Evolutionary conservation across 2,888 invertebrate genomes (phyloP).

Genomic region (Pilophorus perplexus): DNA sequence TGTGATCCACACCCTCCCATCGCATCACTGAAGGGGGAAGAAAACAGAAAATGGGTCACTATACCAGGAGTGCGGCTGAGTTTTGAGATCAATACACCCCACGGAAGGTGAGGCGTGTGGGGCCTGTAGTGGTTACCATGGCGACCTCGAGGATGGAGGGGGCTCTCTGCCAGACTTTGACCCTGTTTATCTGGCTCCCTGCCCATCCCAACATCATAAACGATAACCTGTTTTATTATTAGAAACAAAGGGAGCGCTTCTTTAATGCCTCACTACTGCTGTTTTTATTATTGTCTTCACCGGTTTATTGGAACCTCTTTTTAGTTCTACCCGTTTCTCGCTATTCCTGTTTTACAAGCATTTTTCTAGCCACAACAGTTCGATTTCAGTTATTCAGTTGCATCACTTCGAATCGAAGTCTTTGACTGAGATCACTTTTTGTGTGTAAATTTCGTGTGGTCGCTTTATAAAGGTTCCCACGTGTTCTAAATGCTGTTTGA

Average conservation of each 20-base stretch:
- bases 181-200: constrained; percentile 42
- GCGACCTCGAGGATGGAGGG: background rate
- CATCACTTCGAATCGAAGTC: too few relatives aligned
- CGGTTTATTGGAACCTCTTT: background rate
- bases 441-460: too few relatives aligned
- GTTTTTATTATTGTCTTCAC: constrained; percentile 1
- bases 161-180: constrained; percentile 39
- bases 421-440: too few relatives aligned
- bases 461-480: too few relatives aligned
- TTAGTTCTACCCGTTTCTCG: background rate
- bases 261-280: constrained; percentile 12
- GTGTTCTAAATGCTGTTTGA: too few relatives aligned
- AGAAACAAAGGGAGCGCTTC: constrained; percentile 21
- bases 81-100: constrained; percentile 28
- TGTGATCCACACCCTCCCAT: too few relatives aligned
- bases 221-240: constrained; percentile 38
- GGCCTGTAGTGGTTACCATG: constrained; percentile 19
- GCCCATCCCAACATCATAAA: constrained; percentile 38
- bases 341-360: too few relatives aligned
- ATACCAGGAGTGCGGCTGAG: constrained; percentile 16
- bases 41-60: constrained; percentile 30
- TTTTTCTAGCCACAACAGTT: too few relatives aligned
- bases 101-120: background rate
- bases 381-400: too few relatives aligned
- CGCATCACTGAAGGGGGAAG: too few relatives aligned